Percentiles rank a stretch among this genome's conserved stretches.
phyloP scores from a whole-genome alignment of 2,113 vertebrate genomes.

The Lagopus leucura region DNA sequence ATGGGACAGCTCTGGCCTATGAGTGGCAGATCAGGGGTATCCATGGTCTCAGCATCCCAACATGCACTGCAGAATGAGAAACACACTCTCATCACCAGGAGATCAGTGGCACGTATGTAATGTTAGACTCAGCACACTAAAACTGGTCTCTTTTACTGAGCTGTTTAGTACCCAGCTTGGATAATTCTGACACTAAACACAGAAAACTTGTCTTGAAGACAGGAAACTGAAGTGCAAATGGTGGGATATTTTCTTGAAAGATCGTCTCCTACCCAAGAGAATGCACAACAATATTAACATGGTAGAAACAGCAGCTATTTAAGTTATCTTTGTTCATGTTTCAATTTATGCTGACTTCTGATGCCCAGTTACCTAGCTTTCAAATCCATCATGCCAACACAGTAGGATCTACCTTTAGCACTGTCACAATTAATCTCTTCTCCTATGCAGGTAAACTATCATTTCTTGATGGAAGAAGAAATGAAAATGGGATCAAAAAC shows the following conservation, averaged over 20 bases:
- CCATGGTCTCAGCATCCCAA: not conserved
- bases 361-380: not conserved
- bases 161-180: not conserved
- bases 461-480: not conserved
- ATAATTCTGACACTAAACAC: not conserved
- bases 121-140: not conserved
- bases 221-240: not conserved
- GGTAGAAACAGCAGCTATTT: not conserved
- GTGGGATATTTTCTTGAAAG: not conserved
- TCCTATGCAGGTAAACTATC: not conserved
- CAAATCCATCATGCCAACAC: not conserved
- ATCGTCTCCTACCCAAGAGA: not conserved
- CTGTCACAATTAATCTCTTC: not conserved
- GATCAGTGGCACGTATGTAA: not conserved
- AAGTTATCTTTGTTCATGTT: not conserved
- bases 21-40: not conserved
- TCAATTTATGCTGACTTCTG: not conserved
- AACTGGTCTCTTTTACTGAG: not conserved
- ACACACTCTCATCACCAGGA: not conserved
- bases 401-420: not conserved
- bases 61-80: not conserved
- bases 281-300: not conserved
- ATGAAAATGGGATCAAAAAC: not conserved
- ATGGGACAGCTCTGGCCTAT: not conserved
- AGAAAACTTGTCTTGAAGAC: not conserved